These are phyloP conservation scores for Scolopax mira DNA, from an alignment of 2,113 vertebrate genomes.

Conservation along the genomic window DNA sequence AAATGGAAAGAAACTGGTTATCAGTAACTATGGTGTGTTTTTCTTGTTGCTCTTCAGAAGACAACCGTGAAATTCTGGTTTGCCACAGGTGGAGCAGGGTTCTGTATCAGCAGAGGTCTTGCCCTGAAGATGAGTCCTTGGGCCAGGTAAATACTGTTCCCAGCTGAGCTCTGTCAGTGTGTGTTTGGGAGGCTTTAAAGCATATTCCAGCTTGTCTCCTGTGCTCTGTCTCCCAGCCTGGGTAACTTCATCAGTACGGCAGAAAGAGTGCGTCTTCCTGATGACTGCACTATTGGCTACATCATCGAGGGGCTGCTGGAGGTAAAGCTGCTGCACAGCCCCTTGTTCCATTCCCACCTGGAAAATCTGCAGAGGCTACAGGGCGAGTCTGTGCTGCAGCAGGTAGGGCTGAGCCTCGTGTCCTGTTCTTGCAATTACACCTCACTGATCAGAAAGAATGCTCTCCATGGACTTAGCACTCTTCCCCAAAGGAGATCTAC, in stretches of 20 bases:
- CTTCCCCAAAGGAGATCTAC: neutral
- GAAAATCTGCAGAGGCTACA: conserved; percentile 90
- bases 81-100: conserved; percentile 95
- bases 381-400: conserved; percentile 74
- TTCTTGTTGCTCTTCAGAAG: conserved; percentile 63
- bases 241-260: conserved; percentile 97
- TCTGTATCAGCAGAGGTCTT: conserved; percentile 95
- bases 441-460: neutral
- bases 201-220: neutral
- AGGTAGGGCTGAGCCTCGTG: conserved; percentile 72
- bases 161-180: neutral
- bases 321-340: conserved; percentile 83
- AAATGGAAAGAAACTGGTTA: neutral
- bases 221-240: conserved; percentile 72
- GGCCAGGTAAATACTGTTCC: conserved; percentile 83
- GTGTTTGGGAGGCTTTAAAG: neutral
- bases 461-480: neutral
- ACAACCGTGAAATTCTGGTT: conserved; percentile 95
- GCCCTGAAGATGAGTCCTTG: conserved; percentile 99
- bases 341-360: conserved; percentile 93
- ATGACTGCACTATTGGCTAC: conserved; percentile 95
- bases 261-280: conserved; percentile 92
- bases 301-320: conserved; percentile 94
- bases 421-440: neutral
- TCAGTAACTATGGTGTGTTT: conserved; percentile 16